Conservation (phyloP, 2,797 vertebrate species). For the Phataginus tricuspis region DNA sequence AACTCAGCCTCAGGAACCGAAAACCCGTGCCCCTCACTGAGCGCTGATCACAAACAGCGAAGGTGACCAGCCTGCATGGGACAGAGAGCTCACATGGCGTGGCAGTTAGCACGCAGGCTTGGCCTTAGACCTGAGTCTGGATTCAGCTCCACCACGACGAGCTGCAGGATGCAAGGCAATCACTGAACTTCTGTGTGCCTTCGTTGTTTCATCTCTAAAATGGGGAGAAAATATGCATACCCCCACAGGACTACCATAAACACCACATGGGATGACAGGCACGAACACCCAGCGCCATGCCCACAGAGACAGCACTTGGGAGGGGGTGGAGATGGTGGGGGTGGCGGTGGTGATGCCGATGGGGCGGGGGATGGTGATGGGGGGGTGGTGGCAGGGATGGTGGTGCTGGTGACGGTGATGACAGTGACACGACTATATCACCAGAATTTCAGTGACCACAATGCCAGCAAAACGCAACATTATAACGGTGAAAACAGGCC, state of each 20-base stretch:
- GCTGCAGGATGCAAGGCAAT: not conserved
- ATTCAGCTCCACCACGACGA: not conserved
- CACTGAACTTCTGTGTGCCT: not conserved
- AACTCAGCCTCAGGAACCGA: not conserved
- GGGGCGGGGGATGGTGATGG: not conserved
- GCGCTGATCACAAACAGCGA: not conserved
- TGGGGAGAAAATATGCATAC: not conserved
- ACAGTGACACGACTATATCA: not conserved
- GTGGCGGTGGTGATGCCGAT: too few species aligned
- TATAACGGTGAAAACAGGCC: not conserved
- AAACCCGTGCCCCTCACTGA: not conserved
- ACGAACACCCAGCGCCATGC: rapidly evolving
- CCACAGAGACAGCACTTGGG: too few species aligned
- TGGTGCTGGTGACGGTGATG: not conserved
- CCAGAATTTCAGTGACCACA: not conserved
- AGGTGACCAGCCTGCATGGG: not conserved
- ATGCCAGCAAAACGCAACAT: not conserved
- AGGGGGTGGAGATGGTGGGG: not conserved
- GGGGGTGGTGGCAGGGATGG: not conserved
- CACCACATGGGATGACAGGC: not conserved
- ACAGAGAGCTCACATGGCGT: rapidly evolving
- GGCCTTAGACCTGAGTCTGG: too few species aligned
- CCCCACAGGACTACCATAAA: not conserved
- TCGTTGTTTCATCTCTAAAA: not conserved
- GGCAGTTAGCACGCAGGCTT: not conserved